Conservation (phyloP, 2,113 vertebrate genomes). For the Campylomormyrus tamandua region DNA sequence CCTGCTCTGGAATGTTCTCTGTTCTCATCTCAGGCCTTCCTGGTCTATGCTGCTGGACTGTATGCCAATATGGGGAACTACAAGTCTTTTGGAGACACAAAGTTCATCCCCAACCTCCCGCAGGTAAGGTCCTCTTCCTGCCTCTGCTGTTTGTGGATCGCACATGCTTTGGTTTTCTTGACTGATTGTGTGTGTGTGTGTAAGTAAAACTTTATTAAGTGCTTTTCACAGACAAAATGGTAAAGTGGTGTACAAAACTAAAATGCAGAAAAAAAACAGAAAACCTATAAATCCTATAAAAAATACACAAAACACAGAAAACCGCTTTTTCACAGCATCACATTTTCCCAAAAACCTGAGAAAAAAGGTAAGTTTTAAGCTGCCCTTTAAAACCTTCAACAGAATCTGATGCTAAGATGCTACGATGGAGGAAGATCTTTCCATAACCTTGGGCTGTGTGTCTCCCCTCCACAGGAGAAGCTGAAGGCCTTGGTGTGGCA, state of each 20-base stretch:
- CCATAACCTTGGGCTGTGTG: background rate
- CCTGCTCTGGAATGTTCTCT: background rate
- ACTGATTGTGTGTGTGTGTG: background rate
- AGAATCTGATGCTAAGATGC: too few relatives aligned
- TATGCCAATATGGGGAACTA: conserved; percentile 95
- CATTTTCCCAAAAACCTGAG: too few relatives aligned
- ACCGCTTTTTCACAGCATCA: too few relatives aligned
- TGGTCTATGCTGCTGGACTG: conserved; percentile 80
- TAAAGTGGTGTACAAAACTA: too few relatives aligned
- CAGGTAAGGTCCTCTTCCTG: conserved; percentile 57
- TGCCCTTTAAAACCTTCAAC: too few relatives aligned
- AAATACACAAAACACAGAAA: too few relatives aligned
- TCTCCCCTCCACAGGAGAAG: conserved; percentile 64
- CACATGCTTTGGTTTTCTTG: background rate
- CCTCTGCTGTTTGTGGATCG: background rate
- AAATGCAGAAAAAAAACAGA: too few relatives aligned
- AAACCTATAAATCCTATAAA: too few relatives aligned
- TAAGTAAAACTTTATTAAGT: background rate
- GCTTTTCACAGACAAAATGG: background rate
- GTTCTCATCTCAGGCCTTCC: conserved; percentile 62
- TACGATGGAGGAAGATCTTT: too few relatives aligned
- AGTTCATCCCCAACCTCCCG: conserved; percentile 81
- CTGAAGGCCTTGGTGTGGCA: conserved; percentile 70
- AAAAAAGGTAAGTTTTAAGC: too few relatives aligned
- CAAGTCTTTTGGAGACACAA: conserved; percentile 88